Percentiles rank a stretch among this genome's conserved stretches.
phyloP scores from a whole-genome alignment of 2,888 invertebrate species.

The Lacanobia wlatinum region DNA sequence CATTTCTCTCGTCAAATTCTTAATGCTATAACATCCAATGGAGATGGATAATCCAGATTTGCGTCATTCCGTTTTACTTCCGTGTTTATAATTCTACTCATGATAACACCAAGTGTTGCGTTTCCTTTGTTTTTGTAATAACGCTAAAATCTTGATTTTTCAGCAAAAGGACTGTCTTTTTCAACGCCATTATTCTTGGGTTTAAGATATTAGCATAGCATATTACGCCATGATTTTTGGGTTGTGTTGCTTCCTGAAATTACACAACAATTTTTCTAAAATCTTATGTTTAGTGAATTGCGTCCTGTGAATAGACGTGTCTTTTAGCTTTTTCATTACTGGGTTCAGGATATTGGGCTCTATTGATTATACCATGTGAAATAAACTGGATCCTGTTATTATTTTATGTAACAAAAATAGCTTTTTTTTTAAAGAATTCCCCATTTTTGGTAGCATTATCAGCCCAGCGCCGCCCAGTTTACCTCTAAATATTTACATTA shows the following conservation, averaged over 20 bases:
- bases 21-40: background rate
- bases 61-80: background rate
- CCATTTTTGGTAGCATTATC: conserved; percentile 7
- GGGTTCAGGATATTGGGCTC: background rate
- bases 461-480: background rate
- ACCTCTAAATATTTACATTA: conserved; percentile 34
- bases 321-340: background rate
- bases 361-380: background rate
- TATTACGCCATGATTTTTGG: too few species aligned
- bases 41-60: background rate
- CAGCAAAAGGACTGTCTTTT: too few species aligned
- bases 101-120: background rate
- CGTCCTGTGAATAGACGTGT: too few species aligned
- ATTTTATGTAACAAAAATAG: background rate
- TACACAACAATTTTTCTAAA: too few species aligned
- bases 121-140: background rate
- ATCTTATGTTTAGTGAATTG: too few species aligned
- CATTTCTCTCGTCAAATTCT: too few species aligned
- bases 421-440: background rate
- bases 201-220: too few species aligned
- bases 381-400: background rate
- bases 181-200: too few species aligned
- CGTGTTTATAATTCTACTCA: background rate
- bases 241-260: too few species aligned
- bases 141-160: too few species aligned